These are phyloP conservation scores for Pangasius djambal DNA, from an alignment of 2,797 vertebrate species.

Conservation along the genomic window DNA sequence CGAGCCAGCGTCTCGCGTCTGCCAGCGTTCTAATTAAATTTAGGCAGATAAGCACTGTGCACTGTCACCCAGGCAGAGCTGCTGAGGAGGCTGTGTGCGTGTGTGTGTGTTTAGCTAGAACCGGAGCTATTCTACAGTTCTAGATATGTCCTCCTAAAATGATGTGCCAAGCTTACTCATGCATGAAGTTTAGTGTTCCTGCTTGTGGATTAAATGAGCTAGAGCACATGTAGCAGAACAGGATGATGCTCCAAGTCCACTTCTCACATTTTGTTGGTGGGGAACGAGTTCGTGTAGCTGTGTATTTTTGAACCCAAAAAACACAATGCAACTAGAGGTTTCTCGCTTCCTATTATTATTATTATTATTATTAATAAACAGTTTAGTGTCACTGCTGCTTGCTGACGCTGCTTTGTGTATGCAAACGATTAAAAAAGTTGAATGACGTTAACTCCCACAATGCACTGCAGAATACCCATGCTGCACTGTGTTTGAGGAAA, in stretches of 20 bases:
- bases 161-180: not conserved
- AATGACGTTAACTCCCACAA: not conserved
- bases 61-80: conserved; percentile 38
- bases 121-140: not conserved
- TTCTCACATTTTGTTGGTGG: not conserved
- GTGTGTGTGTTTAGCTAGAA: not conserved
- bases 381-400: not conserved
- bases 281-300: too few species aligned
- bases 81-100: conserved; percentile 50
- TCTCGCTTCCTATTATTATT: not conserved
- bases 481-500: not conserved
- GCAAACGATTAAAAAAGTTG: not conserved
- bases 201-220: not conserved
- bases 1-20: conserved; percentile 17
- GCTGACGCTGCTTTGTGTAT: not conserved
- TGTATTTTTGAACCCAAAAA: not conserved
- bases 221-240: not conserved
- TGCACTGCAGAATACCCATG: not conserved
- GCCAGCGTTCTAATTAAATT: conserved; percentile 42
- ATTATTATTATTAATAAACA: not conserved
- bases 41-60: conserved; percentile 17
- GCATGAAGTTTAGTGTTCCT: not conserved
- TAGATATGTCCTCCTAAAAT: not conserved
- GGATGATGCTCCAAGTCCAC: not conserved
- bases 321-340: not conserved